Base-by-base conservation (phyloP, 2,113 vertebrate species). In the Cephalopterus ornatus region DNA sequence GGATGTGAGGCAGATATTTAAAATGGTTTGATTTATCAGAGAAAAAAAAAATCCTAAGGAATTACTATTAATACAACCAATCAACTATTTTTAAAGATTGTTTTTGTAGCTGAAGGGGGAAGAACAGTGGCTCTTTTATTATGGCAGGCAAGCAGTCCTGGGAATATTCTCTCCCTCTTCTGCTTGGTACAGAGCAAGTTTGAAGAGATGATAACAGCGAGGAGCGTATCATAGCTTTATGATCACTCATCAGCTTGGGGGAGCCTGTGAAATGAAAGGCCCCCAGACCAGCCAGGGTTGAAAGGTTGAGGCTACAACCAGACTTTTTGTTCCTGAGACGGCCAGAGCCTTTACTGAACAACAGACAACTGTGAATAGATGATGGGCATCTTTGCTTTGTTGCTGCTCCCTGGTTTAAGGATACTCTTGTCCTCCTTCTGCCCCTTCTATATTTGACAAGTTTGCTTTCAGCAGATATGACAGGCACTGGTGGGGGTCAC, bases 401-500 rank as follows among this genome's bases (percentile, higher is more conserved):
- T 68, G 96, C 53, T 85, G 88, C 74, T 97, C 71, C 78, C 74
- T 23, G 78, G 90, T 94, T 96, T 96, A 58, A 89, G 37, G 96
- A 94, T 96, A 95, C 72, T n/a, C 87, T 95, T 93, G 97, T 96
- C 94, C 95, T 97, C 96, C 97, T 95, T 97, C 94, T 95, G 92
- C 96, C 96, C 96, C 33, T 80, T 85, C 94, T 75, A 26, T 84
- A 89, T 94, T 96, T 98, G 98, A 98, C 96, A 96, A 97, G 97
- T 97, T 98, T 97, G 97, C 97, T 98, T 98, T 98, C 97, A 98
- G 97, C 63, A 97, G 98, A 98, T 98, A 98, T 98, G 98, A 98
- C 98, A 98, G 98, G 97, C 97, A 86, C 96, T 85, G 96, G 97
- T 95, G 96, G 98, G 98, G 98, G 97, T 97, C 97, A 95, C 97